Evolutionary conservation across 2,888 invertebrate genomes (phyloP), one percentile per base, ranked within the genome.

Genomic region (Automeris io): DNA sequence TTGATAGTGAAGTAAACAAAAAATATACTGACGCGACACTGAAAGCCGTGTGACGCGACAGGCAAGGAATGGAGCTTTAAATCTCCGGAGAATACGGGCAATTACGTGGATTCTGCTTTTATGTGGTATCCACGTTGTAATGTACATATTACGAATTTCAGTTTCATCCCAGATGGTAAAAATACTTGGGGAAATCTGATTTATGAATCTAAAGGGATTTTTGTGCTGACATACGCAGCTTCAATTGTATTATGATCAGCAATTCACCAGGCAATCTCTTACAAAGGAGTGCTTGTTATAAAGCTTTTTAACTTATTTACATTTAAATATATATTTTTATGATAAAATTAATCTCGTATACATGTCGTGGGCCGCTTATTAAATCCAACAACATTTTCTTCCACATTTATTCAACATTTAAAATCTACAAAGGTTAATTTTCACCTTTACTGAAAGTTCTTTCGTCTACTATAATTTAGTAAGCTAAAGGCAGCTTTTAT

Each of bases 81-180:
- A 50, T 56, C 55, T 45, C 51, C 31, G 41, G 49, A 45, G 55
- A 52, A 54, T 49, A 50, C 43, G 33, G 52, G 45, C 50, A 57
- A 58, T 54, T 49, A 54, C 50, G 41, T 44, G 48, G 43, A 51
- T 47, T 51, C 53, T 49, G 59, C 49, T 53, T 50, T 47, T 51
- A 52, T 54, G 46, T 45, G 42, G 42, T 45, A 54, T 56, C 46
- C 41, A 39, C 43, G 46, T 41, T 42, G 37, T 53, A 49, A 44
- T 18, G 33, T 35, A 31, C 43, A 41, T 39, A 39, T 35, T 40
- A 43, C 44, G 44, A 37, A 40, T 37, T 37, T 41, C 37, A 29
- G 45, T 37, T 46, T 42, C 37, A 35, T 26, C 18, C 43, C 38
- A 43, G 35, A 43, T 40, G 32, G 41, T 47, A 47, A 41, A 39